Evolutionary conservation across 2,888 invertebrate genomes (phyloP), one percentile per base, ranked within the genome.

Genomic region (Sturmia bella): DNA sequence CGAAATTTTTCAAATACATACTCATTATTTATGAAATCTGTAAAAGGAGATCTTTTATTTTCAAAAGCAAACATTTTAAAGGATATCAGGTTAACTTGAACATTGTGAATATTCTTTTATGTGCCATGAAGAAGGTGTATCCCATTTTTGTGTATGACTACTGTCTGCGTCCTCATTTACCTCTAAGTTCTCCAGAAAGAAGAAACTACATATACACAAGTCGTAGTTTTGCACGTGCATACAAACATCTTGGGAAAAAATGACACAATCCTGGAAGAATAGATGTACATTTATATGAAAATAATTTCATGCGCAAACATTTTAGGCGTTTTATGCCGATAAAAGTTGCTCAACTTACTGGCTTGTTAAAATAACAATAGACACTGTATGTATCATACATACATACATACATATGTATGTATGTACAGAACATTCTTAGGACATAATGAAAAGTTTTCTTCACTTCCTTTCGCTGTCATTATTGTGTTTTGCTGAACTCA

Each of bases 341-440:
- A 84, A 86, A 86, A 88, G 88, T 89, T 89, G 88, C 86, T 87
- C 89, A 89, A 88, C 88, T 88, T 88, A 88, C 84, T 87, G 87
- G 86, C 87, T 85, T 79, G 81, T 76, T 84, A 41, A 57, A 41
- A 32, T 69, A 83, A 84, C 84, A 84, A 83, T 84, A 74, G 84
- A 77, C 79, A 86, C 76, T 84, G 85, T 86, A 86, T 57, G 57
- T 45, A 24, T 82, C 41, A 13, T 5, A 41, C n/a, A n/a, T n/a
- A n/a, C n/a, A n/a, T n/a, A n/a, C n/a, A n/a, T n/a, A n/a, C n/a
- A n/a, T n/a, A n/a, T n/a, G n/a, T n/a, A n/a, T n/a, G n/a, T n/a
- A n/a, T n/a, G n/a, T n/a, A n/a, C n/a, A n/a, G n/a, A n/a, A n/a
- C n/a, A n/a, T n/a, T n/a, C n/a, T n/a, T n/a, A n/a, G 39, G 80